Percentiles rank a stretch among this genome's conserved stretches.
Conservation (phyloP, 2,113 vertebrate species). For the Corapipo altera region DNA sequence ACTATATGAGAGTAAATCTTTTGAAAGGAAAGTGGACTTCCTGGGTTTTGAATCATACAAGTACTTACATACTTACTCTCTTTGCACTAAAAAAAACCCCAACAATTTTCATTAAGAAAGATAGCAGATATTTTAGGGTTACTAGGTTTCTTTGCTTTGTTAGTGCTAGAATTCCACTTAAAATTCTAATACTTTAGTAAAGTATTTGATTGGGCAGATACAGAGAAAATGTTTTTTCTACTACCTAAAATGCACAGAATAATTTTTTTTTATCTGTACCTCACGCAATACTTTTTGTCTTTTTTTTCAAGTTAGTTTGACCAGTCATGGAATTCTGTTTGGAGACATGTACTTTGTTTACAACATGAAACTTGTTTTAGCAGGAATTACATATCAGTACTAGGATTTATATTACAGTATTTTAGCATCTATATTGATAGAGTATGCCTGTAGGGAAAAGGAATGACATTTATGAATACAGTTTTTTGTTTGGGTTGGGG, state of each 20-base stretch:
- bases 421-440: not conserved
- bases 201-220: not conserved
- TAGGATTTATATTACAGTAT: not conserved
- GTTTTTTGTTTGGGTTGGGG: not conserved
- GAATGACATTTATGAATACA: not conserved
- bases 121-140: not conserved
- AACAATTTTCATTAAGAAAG: not conserved
- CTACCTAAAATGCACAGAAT: not conserved
- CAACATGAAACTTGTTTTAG: not conserved
- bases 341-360: not conserved
- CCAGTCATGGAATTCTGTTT: not conserved
- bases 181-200: not conserved
- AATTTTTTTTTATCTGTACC: not conserved
- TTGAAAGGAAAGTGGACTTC: not conserved
- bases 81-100: fast-evolving
- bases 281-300: not conserved
- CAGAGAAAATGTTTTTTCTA: not conserved
- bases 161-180: not conserved
- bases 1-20: not conserved
- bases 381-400: not conserved
- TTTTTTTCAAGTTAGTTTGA: not conserved
- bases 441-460: not conserved
- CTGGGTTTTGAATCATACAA: not conserved
- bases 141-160: not conserved
- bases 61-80: not conserved